Evolutionary conservation across 92 coral and sea anemone species (phyloP).

Genomic region (Actinernus sp.): DNA sequence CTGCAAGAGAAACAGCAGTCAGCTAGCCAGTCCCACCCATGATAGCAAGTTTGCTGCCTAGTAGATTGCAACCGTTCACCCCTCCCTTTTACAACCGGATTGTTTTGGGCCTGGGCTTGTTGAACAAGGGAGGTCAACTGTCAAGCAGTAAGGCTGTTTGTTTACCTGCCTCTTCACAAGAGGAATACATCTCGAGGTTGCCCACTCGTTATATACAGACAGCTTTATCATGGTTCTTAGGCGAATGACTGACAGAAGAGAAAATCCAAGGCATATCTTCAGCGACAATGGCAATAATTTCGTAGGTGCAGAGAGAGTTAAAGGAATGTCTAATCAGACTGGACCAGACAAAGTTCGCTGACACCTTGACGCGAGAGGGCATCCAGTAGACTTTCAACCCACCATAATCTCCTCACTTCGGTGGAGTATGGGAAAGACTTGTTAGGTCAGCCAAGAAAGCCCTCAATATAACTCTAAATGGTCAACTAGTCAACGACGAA

Average conservation of each 20-base stretch:
- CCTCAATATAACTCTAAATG: conserved; percentile 10
- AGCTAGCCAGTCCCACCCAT: conserved; percentile 24
- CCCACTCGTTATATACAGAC: no score
- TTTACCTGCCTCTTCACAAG: no score
- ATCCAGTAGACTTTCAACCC: conserved; percentile 35
- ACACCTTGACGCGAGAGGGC: conserved; percentile 19
- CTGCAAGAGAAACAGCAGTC: conserved; percentile 18
- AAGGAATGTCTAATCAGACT: conserved; percentile 16
- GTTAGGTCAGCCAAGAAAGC: conserved; percentile 21
- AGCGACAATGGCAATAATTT: no score
- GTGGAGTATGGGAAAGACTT: conserved; percentile 41
- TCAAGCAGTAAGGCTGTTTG: no score
- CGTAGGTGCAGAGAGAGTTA: conserved; percentile 1
- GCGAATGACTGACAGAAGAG: conserved; percentile 18
- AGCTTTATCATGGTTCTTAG: no score
- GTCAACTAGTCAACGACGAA: conserved; percentile 15
- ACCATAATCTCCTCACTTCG: conserved; percentile 31
- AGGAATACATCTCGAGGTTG: no score
- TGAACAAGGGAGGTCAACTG: conserved; percentile 36
- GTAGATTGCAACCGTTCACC: conserved; percentile 21
- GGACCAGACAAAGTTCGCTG: conserved; percentile 21
- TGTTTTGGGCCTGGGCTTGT: conserved; percentile 30
- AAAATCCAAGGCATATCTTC: conserved; percentile 9
- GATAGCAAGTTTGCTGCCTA: conserved; percentile 28
- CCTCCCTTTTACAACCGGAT: no score